A percentile compares a stretch with the other conserved stretches of the same genome.
These are phyloP conservation scores for Ips typographus DNA, from an alignment of 1,140 invertebrate genomes.

Conservation along the genomic window DNA sequence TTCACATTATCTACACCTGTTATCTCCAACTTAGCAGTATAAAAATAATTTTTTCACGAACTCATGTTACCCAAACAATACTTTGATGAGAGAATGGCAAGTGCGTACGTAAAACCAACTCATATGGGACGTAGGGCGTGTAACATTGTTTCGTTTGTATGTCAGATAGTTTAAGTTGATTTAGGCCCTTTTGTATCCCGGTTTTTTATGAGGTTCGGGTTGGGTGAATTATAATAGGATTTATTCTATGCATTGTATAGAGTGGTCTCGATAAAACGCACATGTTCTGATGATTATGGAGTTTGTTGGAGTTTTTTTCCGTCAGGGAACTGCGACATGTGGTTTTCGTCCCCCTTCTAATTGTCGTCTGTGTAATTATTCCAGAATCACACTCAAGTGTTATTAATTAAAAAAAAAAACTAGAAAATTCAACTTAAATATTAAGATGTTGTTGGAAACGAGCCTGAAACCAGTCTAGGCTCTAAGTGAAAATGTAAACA, in stretches of 20 bases:
- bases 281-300: constrained; percentile 7
- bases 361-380: too few relatives aligned
- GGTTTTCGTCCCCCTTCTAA: background rate
- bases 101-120: too few relatives aligned
- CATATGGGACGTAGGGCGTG: constrained; percentile 9
- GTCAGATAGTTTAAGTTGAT: constrained; percentile 14
- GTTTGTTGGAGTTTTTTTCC: background rate
- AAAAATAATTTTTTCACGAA: too few relatives aligned
- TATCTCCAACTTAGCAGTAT: too few relatives aligned
- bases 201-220: constrained; percentile 22
- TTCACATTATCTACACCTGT: too few relatives aligned
- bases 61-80: too few relatives aligned
- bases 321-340: constrained; percentile 11
- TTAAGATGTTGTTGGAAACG: background rate
- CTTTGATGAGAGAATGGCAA: too few relatives aligned
- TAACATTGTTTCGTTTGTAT: constrained; percentile 2
- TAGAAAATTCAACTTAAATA: background rate
- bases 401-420: too few relatives aligned
- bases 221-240: constrained; percentile 20
- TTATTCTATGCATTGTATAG: constrained; percentile 21
- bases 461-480: background rate
- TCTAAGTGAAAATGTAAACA: constrained; percentile 19
- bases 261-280: constrained; percentile 11
- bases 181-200: constrained; percentile 11
- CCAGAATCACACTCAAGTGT: too few relatives aligned